Base-by-base conservation (phyloP, 2,888 invertebrate species). In the Pogonocherus hispidulus region DNA sequence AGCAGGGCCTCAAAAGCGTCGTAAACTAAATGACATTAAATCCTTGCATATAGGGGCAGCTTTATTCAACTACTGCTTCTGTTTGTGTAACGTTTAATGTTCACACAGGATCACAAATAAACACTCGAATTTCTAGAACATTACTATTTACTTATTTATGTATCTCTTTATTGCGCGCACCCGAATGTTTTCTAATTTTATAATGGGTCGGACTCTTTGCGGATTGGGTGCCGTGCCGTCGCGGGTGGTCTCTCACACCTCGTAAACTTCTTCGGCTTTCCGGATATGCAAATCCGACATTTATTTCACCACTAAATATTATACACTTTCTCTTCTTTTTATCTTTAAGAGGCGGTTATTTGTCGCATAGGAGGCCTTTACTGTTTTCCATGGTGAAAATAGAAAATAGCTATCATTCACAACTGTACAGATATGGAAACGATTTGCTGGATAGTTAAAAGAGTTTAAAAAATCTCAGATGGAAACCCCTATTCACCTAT, bases 91-190 rank as follows among this genome's bases (percentile, higher is more conserved):
- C 78, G 76, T 78, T 81, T 80, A 80, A 83, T 82, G 84, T 82
- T 82, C 81, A 81, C 82, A 78, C 81, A 78, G 79, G 80, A 82
- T 83, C 82, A 84, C 83, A 84, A 84, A 84, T 84, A 84, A 84
- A 84, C 84, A 84, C 84, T 84, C 82, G 83, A 81, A 80, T 83
- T 84, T 84, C 84, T 83, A 82, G 84, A 82, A 84, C 84, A 83
- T 83, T 82, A 82, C 81, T 83, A 83, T 84, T 84, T 84, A 84
- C 83, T 83, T 84, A 84, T 84, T 84, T 84, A 81, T 80, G 79
- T 72, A 63, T 80, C 78, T 76, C 82, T 84, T 84, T 84, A 84
- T 83, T 83, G 81, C 83, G 75, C 70, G 72, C 68, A 76, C 74
- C 78, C 76, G 76, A 78, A 79, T 80, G 81, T 82, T 82, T 81